Base-by-base conservation (phyloP, 2,888 invertebrate species). In the Parthenolecanium corni region DNA sequence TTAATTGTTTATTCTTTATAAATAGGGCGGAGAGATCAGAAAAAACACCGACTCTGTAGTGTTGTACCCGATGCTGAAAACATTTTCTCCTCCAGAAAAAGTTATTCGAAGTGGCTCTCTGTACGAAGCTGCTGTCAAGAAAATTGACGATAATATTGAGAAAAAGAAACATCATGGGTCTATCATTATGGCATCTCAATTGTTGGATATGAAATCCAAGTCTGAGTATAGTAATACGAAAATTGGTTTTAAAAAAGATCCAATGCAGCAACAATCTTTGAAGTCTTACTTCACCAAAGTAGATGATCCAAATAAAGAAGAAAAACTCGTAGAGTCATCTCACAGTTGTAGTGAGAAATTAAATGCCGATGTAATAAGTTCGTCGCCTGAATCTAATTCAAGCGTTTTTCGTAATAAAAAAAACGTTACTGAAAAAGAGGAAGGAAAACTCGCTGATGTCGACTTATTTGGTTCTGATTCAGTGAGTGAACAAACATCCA, bases 221-320 rank as follows among this genome's bases (percentile, higher is more conserved):
- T 11, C 31, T 23, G 14, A 36, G 24, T 38, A 38, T 38, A 47
- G 5, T 76, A 76, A 72, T 71, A 76, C 67, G 76, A 77, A 74
- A 74, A 74, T 67, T 46, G 65, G 66, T 16, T 65, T 66, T 31
- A 78, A 77, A 72, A 74, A 74, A 69, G 78, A 79, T 69, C 71
- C 74, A 16, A 69, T 78, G 14, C 75, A 73, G 24, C 79, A 80
- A 72, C 77, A 77, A 1, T 76, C 75, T 68, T 70, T 79, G n/a
- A 71, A 76, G 67, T 72, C 63, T 52, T 78, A 76, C 70, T 76
- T 77, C 64, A 72, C 18, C 47, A 18, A 51, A 9, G 44, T n/a
- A 16, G 49, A n/a, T 4, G 11, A 38, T 23, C 31, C 44, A 44
- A 20, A 16, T 49, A 23, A 14, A 16, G 11, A 40, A 40, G 14